These are phyloP conservation scores for Calephelis nemesis DNA, from an alignment of 1,140 invertebrate genomes.

Conservation along the genomic window DNA sequence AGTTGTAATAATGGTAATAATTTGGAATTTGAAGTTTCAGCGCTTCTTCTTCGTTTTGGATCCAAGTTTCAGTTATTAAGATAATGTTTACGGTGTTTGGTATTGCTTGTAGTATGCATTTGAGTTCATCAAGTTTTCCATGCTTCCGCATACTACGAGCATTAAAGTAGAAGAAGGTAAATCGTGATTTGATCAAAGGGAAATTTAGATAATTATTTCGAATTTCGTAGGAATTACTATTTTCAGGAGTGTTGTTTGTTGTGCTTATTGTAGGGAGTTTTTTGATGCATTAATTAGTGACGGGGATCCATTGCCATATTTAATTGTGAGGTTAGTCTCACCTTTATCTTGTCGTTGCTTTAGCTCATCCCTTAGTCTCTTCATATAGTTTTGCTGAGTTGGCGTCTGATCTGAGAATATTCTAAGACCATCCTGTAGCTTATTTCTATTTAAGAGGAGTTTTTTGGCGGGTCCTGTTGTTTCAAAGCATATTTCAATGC, in stretches of 20 bases:
- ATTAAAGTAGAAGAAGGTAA: constrained; percentile 22
- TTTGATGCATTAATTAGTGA: constrained; percentile 20
- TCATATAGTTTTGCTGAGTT: constrained; percentile 25
- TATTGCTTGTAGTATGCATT: constrained; percentile 26
- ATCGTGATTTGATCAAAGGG: background rate
- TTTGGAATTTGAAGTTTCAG: constrained; percentile 23
- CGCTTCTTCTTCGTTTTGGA: constrained; percentile 25
- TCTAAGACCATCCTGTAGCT: constrained; percentile 16
- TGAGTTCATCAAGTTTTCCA: constrained; percentile 30
- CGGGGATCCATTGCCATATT: constrained; percentile 27
- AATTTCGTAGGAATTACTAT: constrained; percentile 5
- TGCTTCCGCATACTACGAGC: constrained; percentile 24
- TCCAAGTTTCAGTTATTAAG: constrained; percentile 30
- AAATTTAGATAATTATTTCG: constrained; percentile 7
- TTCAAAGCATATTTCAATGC: constrained; percentile 26
- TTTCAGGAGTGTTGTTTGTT: constrained; percentile 13
- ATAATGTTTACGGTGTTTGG: constrained; percentile 24
- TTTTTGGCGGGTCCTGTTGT: constrained; percentile 17
- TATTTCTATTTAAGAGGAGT: constrained; percentile 25
- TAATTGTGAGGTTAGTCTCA: constrained; percentile 26
- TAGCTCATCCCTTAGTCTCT: constrained; percentile 22
- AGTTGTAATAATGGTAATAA: constrained; percentile 28
- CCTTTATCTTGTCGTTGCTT: constrained; percentile 16
- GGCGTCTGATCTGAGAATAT: constrained; percentile 30
- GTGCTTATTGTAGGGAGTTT: too few relatives aligned